phyloP scores from a whole-genome alignment of 2,113 vertebrate species.

The Verasper variegatus region DNA sequence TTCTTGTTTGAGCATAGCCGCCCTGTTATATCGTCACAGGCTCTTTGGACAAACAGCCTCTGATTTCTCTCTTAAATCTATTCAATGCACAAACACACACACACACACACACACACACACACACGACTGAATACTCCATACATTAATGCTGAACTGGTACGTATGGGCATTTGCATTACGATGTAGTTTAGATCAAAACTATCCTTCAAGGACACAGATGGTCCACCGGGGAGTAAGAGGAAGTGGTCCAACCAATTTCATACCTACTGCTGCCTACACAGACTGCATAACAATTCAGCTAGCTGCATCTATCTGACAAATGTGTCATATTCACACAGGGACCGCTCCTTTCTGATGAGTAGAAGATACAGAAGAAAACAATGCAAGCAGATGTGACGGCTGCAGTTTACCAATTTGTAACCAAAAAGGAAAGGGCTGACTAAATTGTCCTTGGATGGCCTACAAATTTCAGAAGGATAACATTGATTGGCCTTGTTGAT shows the following conservation, averaged over 20 bases:
- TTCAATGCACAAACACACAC: not conserved
- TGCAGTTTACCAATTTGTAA: too few relatives aligned
- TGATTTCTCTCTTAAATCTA: not conserved
- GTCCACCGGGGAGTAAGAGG: slow-evolving; percentile 43
- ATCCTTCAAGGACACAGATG: slow-evolving; percentile 69
- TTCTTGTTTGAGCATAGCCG: not conserved
- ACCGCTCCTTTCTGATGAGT: slow-evolving; percentile 64
- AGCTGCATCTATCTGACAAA: slow-evolving; percentile 71
- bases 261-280: slow-evolving; percentile 59
- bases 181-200: slow-evolving; percentile 46
- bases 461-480: too few relatives aligned
- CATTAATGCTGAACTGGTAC: slow-evolving; percentile 26
- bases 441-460: too few relatives aligned
- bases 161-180: slow-evolving; percentile 53
- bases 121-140: not conserved
- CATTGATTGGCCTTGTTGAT: too few relatives aligned
- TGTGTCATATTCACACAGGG: slow-evolving; percentile 63
- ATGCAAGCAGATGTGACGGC: not conserved
- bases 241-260: slow-evolving; percentile 65
- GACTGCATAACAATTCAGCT: slow-evolving; percentile 71
- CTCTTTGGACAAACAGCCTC: not conserved
- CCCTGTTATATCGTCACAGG: not conserved
- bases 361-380: too few relatives aligned
- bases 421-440: too few relatives aligned
- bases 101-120: slow-evolving; percentile 1